Conservation (phyloP, 2,888 invertebrate species). For the Nymphalis urticae region DNA sequence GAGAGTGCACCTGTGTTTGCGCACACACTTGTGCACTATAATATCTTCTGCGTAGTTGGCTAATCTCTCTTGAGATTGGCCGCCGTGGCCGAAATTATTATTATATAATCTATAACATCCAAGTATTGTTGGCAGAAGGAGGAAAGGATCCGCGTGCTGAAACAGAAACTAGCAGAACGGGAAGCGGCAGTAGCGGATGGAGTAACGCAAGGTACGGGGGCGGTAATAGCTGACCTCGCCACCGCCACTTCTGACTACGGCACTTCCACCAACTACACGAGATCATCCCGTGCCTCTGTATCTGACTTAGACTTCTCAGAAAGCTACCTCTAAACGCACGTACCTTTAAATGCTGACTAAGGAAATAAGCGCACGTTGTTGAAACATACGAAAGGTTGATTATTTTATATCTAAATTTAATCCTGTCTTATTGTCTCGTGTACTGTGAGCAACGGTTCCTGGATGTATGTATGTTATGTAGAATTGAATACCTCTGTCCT, state of each 20-base stretch:
- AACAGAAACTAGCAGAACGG: constrained; percentile 90
- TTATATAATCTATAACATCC: not conserved
- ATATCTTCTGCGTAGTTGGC: too few species aligned
- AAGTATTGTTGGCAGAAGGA: constrained; percentile 86
- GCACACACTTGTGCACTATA: too few species aligned
- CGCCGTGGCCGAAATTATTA: too few species aligned
- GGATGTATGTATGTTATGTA: not conserved
- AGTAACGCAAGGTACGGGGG: constrained; percentile 87
- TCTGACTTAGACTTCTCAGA: constrained; percentile 94
- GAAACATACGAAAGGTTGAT: not conserved
- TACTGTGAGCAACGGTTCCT: not conserved
- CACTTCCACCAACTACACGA: constrained; percentile 90
- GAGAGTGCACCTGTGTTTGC: too few species aligned
- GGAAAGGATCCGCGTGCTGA: constrained; percentile 91
- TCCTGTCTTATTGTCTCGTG: not conserved
- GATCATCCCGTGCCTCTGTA: constrained; percentile 91
- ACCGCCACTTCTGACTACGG: constrained; percentile 89
- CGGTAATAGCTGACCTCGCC: constrained; percentile 88
- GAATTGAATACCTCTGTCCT: too few species aligned
- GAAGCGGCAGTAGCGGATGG: constrained; percentile 83
- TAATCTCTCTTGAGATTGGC: too few species aligned
- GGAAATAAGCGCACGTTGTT: constrained; percentile 14
- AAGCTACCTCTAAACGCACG: constrained; percentile 85
- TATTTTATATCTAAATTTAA: not conserved
- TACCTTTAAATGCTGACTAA: constrained; percentile 8